Percentiles rank a stretch among this genome's conserved stretches.
Conservation (phyloP, 2,113 vertebrate species). For the Argyrosomus japonicus region DNA sequence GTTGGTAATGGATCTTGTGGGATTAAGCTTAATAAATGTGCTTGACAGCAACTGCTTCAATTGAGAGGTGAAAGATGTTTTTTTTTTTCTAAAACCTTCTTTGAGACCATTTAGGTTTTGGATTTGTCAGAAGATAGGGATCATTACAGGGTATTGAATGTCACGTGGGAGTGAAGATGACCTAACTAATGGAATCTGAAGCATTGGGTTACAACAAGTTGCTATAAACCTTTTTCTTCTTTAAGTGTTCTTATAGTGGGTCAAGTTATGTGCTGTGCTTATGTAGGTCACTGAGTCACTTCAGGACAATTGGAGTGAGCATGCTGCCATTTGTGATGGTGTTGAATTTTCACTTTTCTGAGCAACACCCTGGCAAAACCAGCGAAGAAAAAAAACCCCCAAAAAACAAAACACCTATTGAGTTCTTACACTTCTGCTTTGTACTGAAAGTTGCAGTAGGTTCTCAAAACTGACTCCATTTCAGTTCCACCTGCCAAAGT, state of each 20-base stretch:
- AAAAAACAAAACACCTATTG: not conserved
- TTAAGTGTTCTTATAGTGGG: slow-evolving; percentile 21
- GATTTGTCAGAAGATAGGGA: slow-evolving; percentile 30
- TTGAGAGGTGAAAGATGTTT: not conserved
- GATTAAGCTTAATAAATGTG: slow-evolving; percentile 69
- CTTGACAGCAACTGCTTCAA: slow-evolving; percentile 29
- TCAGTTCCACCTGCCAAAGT: not conserved
- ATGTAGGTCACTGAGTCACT: slow-evolving; percentile 62
- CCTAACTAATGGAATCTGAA: slow-evolving; percentile 28
- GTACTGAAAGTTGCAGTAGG: not conserved
- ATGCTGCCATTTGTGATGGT: slow-evolving; percentile 20
- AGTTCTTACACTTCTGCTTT: not conserved
- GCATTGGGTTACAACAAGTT: slow-evolving; percentile 32
- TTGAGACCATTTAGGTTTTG: slow-evolving; percentile 27
- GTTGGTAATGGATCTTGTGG: slow-evolving; percentile 62
- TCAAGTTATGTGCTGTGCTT: slow-evolving; percentile 4
- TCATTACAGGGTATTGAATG: slow-evolving; percentile 35
- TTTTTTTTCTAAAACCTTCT: not conserved
- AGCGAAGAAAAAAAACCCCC: not conserved
- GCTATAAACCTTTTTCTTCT: slow-evolving; percentile 12
- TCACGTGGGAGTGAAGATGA: slow-evolving; percentile 48
- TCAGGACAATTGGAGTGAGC: slow-evolving; percentile 46
- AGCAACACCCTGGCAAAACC: slow-evolving; percentile 21
- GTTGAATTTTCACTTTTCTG: slow-evolving; percentile 42
- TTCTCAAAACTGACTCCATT: not conserved